Percentiles rank a stretch among this genome's conserved stretches.
Conservation (phyloP, 2,888 invertebrate species). For the Actias luna region DNA sequence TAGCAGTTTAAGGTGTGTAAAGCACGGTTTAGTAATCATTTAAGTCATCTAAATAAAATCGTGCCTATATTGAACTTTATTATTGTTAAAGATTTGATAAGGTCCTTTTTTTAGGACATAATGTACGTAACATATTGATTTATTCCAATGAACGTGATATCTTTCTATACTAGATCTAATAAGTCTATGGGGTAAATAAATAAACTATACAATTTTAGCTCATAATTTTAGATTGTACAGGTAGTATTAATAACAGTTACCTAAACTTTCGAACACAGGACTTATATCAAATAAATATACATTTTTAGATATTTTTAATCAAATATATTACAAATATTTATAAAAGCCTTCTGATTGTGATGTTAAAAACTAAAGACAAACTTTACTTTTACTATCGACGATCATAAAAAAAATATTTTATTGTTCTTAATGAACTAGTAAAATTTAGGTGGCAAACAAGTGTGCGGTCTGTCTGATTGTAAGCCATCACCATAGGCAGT, state of each 20-base stretch:
- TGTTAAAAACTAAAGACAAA: neutral
- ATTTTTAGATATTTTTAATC: neutral
- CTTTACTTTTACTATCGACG: neutral
- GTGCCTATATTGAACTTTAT: neutral
- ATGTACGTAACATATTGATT: no score
- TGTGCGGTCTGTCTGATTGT: no score
- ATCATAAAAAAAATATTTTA: neutral
- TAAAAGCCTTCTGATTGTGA: neutral
- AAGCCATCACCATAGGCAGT: no score
- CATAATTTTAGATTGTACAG: neutral
- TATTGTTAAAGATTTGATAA: neutral
- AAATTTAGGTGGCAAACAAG: neutral
- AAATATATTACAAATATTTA: neutral
- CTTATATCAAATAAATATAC: neutral
- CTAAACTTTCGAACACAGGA: neutral
- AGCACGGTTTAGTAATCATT: constrained; percentile 6
- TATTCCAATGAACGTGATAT: no score
- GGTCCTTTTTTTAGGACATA: no score
- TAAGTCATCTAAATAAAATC: neutral
- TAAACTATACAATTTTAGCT: neutral
- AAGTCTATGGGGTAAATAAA: no score
- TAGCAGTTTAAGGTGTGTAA: constrained; percentile 71
- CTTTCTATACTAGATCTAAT: no score
- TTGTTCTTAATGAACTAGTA: neutral
- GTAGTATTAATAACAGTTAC: neutral